Evolutionary conservation across 2,888 invertebrate species (phyloP), one percentile per base, ranked within the genome.

Genomic region (Candidula unifasciata): DNA sequence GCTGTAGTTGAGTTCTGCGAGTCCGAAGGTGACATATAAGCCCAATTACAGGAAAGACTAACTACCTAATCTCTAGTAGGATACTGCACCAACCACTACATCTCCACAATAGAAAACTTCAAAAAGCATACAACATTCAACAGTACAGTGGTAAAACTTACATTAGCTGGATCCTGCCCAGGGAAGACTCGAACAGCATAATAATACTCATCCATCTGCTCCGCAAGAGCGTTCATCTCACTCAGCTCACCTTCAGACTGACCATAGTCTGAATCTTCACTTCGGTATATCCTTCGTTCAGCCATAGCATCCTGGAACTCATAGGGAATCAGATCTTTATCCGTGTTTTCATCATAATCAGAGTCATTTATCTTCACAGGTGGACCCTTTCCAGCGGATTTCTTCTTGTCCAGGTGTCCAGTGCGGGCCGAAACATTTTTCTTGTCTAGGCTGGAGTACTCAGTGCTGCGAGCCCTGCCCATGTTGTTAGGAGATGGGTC

Each of bases 151-250:
- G 44, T 44, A 6, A 44, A 44, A 77, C 84, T 84, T 27, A 85
- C 85, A 64, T 85, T 97, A 0, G 96, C 96, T 0, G 98, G 97
- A 93, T 98, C 98, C 94, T 98, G 98, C 82, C 98, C 98, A 64
- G 98, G 98, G 94, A 97, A 98, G 87, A 98, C 96, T 52, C 95
- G 92, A 64, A 95, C 95, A 13, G 96, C 96, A 92, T 98, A 99
- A 94, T 98, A 99, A 94, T 99, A 99, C 93, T 99, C 99, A 92
- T 99, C 98, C 92, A 99, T 98, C 71, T 91, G 90, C 82, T 94
- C 93, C 33, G 93, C 92, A 69, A 92, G 88, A 27, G 92, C 91
- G 87, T 93, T 91, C 86, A 93, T 87, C 85, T 93, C 93, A 73
- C 86, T 88, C n/a, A 91, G 81, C 71, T 92, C 93, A 78, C 87